Base-by-base conservation (phyloP, 2,888 invertebrate genomes). In the Oscheius sp. region DNA sequence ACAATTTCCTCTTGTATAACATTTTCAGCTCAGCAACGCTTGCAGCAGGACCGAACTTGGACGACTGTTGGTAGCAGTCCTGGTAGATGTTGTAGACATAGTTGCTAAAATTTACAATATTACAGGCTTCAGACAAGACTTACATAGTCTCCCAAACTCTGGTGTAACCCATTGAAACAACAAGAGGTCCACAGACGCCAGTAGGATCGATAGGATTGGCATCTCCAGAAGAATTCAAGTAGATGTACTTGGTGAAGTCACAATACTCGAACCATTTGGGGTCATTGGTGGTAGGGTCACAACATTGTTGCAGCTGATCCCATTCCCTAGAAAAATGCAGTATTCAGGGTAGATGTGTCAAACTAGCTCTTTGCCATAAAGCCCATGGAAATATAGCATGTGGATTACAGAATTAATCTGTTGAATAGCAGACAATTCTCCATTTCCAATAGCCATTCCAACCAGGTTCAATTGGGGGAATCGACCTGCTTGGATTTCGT, bases 361-460 rank as follows among this genome's bases (percentile, higher is more conserved):
- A 1, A 29, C 80, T 69, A 29, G 80, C 82, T 74, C 76, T 53
- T 81, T 83, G 7, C 78, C 83, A 72, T 83, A 83, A 41, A 81
- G 76, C 68, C 84, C 84, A 58, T 84, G 84, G 73, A 77, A 80
- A 72, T 84, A 84, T n/a, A 82, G 77, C 77, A 82, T 86, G 55
- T 86, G 83, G 56, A 82, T 77, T 12, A 84, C 70, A 25, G 83
- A 78, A 71, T 78, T 76, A 35, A 76, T 74, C 76, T 83, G 89
- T 41, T 81, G 80, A 16, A 77, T 68, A 49, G 77, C 76, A 43
- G 78, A 78, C 53, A 86, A 72, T 73, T 85, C 78, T 75, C 86
- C 86, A 74, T 86, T 86, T 66, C 86, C 86, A 45, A 85, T 72
- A 1, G 78, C 80, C 72, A 85, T 84, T 69, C 86, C 86, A 53